Conservation (phyloP, 2,888 invertebrate genomes). For the Cephus pulcher region DNA sequence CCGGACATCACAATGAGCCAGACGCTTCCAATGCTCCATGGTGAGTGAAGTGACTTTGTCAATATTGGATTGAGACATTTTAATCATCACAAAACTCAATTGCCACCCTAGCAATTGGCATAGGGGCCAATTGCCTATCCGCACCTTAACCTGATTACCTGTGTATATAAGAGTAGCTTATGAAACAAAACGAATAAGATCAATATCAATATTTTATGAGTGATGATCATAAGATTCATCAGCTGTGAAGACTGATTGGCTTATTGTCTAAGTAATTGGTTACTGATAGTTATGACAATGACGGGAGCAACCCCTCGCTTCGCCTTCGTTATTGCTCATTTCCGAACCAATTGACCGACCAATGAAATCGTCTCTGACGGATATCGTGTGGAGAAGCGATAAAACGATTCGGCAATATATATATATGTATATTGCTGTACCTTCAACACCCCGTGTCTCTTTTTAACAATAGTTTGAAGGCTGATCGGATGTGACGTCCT, state of each 20-base stretch:
- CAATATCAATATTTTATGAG: not conserved
- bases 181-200: not conserved
- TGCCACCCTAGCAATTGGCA: not conserved
- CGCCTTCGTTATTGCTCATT: slow-evolving; percentile 38
- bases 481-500: not conserved
- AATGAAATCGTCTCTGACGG: slow-evolving; percentile 6
- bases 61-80: no score
- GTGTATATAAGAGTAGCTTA: not conserved
- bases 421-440: not conserved
- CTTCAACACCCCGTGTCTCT: not conserved
- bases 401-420: not conserved
- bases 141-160: not conserved
- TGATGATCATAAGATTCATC: not conserved
- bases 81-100: not conserved
- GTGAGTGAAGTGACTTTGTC: slow-evolving; percentile 39
- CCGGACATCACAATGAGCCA: slow-evolving; percentile 56
- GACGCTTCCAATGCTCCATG: slow-evolving; percentile 45
- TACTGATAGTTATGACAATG: slow-evolving; percentile 36
- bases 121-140: not conserved
- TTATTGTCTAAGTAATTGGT: slow-evolving; percentile 28
- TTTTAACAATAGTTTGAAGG: not conserved
- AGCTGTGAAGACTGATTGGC: slow-evolving; percentile 26
- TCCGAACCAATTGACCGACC: slow-evolving; percentile 43
- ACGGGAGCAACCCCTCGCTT: slow-evolving; percentile 27
- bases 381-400: not conserved